phyloP scores from a whole-genome alignment of 1,140 invertebrate genomes.

The Drosophila varians region DNA sequence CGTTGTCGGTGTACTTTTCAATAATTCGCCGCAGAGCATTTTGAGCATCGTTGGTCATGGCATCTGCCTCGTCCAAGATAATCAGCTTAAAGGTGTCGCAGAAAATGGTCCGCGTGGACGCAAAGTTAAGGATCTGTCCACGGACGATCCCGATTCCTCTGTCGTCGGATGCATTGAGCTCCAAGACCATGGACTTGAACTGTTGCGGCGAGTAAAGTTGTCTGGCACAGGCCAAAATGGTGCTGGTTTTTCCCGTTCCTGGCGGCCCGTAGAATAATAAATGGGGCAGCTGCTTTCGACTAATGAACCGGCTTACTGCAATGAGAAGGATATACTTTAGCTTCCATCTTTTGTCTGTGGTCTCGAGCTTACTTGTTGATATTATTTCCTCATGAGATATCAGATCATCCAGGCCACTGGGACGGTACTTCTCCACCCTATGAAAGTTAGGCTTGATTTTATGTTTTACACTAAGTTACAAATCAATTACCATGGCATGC shows the following conservation, averaged over 20 bases:
- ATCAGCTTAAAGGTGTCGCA: constrained; percentile 97
- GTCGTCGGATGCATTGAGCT: constrained; percentile 99
- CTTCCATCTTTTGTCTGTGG: not conserved
- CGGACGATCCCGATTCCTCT: constrained; percentile 98
- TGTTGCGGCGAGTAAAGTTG: constrained; percentile 95
- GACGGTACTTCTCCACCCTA: constrained; percentile 99
- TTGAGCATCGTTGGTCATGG: constrained; percentile 99
- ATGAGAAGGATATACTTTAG: not conserved
- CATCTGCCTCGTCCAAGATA: constrained; percentile 99
- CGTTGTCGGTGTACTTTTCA: constrained; percentile 99
- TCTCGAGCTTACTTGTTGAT: constrained; percentile 92
- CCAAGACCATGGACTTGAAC: constrained; percentile 88
- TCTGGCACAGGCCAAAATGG: constrained; percentile 97
- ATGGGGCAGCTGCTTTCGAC: constrained; percentile 97
- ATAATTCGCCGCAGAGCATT: constrained; percentile 99
- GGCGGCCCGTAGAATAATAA: constrained; percentile 99
- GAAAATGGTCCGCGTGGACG: constrained; percentile 98
- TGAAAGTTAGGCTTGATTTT: not conserved
- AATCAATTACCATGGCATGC: constrained; percentile 66
- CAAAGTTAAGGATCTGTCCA: constrained; percentile 98
- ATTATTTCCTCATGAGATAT: constrained; percentile 99
- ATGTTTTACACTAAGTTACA: not conserved
- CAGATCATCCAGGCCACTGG: constrained; percentile 94
- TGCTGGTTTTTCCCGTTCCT: constrained; percentile 99
- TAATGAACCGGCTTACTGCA: constrained; percentile 96